phyloP scores from a whole-genome alignment of 2,888 invertebrate species.

The Pimpla rufipes region DNA sequence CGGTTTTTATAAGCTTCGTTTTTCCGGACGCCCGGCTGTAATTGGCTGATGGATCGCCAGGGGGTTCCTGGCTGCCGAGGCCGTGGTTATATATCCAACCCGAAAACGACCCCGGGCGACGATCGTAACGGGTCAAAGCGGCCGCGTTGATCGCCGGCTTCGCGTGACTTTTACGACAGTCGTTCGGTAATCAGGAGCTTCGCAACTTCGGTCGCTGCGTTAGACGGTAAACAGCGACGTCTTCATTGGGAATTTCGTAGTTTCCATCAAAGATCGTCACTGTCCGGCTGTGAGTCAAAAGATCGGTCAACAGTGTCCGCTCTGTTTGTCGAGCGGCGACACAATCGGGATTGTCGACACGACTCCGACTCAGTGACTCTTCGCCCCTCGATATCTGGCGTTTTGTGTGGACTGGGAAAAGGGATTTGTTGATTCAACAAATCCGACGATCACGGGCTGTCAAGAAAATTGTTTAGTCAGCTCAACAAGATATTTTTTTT shows the following conservation, averaged over 20 bases:
- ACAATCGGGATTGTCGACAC: not conserved
- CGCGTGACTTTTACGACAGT: conserved; percentile 15
- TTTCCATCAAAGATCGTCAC: conserved; percentile 5
- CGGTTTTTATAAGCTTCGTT: not conserved
- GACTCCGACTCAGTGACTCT: not conserved
- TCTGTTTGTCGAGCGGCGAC: not conserved
- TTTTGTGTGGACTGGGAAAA: no score
- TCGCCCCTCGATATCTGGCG: not conserved
- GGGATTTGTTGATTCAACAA: no score
- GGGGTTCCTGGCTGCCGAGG: not conserved
- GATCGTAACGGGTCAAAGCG: not conserved
- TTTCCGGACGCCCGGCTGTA: not conserved
- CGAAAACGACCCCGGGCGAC: conserved; percentile 2
- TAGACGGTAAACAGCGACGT: not conserved
- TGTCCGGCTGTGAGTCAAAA: not conserved
- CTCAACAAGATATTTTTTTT: no score
- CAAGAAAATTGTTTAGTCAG: no score
- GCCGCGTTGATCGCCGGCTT: not conserved
- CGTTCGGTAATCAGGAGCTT: conserved; percentile 1
- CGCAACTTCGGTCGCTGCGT: not conserved
- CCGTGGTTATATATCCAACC: not conserved
- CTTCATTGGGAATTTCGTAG: conserved; percentile 6
- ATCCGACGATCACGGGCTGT: no score
- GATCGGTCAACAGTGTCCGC: conserved; percentile 4
- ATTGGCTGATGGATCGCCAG: not conserved